Percentiles rank a stretch among this genome's conserved stretches.
phyloP scores from a whole-genome alignment of 2,888 invertebrate genomes.

The Caenorhabditis afra region DNA sequence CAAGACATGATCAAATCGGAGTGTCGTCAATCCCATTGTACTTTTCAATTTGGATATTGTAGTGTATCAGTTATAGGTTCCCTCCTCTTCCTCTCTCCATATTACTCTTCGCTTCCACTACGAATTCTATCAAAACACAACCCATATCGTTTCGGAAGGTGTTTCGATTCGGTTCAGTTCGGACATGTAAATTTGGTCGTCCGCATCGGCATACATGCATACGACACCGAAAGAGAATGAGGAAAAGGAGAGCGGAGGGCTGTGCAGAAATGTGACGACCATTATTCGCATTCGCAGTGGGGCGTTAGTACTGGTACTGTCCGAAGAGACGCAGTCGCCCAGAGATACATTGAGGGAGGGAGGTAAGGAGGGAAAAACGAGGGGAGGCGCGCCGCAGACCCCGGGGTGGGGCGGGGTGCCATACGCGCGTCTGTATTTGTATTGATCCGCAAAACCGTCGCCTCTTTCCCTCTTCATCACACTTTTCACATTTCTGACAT shows the following conservation, averaged over 20 bases:
- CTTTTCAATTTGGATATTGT: no score
- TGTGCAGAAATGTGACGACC: constrained; percentile 53
- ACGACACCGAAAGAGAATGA: no score
- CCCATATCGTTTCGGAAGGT: background rate
- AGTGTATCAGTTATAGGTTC: no score
- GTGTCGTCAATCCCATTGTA: no score
- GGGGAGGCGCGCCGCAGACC: constrained; percentile 30
- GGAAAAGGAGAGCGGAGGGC: background rate
- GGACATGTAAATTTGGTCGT: constrained; percentile 39
- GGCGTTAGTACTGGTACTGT: constrained; percentile 31
- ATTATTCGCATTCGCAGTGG: constrained; percentile 41
- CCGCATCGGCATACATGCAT: constrained; percentile 6
- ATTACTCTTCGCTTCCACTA: no score
- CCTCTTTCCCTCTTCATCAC: background rate
- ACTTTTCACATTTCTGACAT: constrained; percentile 30
- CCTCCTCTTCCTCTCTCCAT: no score
- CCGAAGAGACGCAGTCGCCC: constrained; percentile 9
- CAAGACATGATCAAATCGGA: no score
- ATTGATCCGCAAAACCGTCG: constrained; percentile 45
- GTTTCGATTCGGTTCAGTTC: background rate
- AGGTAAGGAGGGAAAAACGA: constrained; percentile 54
- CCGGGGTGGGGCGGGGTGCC: constrained; percentile 43
- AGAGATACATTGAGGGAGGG: constrained; percentile 29
- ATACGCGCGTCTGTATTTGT: constrained; percentile 42
- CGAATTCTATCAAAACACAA: background rate